These are phyloP conservation scores for Leucoma salicis DNA, from an alignment of 2,888 invertebrate genomes.

Conservation along the genomic window DNA sequence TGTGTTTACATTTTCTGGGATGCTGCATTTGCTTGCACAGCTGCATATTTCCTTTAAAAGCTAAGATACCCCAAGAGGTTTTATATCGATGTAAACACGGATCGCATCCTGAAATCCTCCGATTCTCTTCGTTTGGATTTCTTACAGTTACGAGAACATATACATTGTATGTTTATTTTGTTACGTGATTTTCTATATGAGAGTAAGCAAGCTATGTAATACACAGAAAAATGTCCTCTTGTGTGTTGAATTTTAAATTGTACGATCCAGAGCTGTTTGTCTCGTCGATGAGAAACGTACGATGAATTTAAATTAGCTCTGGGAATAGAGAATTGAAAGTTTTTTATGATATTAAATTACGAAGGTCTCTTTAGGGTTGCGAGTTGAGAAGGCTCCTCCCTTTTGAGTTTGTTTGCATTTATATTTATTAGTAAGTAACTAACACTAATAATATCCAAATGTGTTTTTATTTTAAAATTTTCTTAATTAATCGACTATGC, in stretches of 20 bases:
- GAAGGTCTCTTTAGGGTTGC: not conserved
- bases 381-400: not conserved
- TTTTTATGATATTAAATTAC: conserved; percentile 2
- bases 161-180: conserved; percentile 48
- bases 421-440: too few relatives aligned
- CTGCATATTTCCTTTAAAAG: conserved; percentile 28
- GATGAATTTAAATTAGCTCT: conserved; percentile 5
- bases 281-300: conserved; percentile 8
- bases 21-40: conserved; percentile 10
- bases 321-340: conserved; percentile 3
- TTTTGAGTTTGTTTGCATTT: too few relatives aligned
- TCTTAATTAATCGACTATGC: too few relatives aligned
- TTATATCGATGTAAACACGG: conserved; percentile 29
- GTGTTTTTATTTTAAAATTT: too few relatives aligned
- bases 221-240: conserved; percentile 32
- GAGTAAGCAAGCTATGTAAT: conserved; percentile 40
- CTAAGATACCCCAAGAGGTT: conserved; percentile 24
- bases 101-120: conserved; percentile 28
- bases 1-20: conserved; percentile 1
- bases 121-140: conserved; percentile 31
- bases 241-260: conserved; percentile 34
- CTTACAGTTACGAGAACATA: conserved; percentile 31
- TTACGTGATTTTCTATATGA: conserved; percentile 33
- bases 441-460: too few relatives aligned
- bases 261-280: conserved; percentile 3